Evolutionary conservation across 2,888 invertebrate species (phyloP).

Genomic region (Meloe dianella): DNA sequence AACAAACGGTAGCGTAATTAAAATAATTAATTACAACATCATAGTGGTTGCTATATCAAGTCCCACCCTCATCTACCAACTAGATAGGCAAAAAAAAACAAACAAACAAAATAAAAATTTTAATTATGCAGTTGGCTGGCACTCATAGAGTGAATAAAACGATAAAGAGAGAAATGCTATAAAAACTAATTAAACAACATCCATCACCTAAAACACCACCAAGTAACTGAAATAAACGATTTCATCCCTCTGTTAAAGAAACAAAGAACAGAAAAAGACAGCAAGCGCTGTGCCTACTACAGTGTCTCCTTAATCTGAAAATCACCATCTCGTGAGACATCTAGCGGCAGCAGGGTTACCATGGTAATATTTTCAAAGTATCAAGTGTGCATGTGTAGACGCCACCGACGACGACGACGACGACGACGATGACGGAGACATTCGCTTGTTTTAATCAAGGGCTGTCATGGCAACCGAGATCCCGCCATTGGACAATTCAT

Average conservation of each 20-base stretch:
- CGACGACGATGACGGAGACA: constrained; percentile 51
- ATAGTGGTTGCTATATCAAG: not conserved
- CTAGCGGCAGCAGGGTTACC: constrained; percentile 57
- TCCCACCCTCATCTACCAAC: not conserved
- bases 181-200: constrained; percentile 50
- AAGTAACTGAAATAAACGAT: constrained; percentile 55
- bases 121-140: constrained; percentile 1
- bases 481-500: constrained; percentile 62
- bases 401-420: not conserved
- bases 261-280: constrained; percentile 35
- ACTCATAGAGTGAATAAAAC: not conserved
- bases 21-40: constrained; percentile 27
- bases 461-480: constrained; percentile 62
- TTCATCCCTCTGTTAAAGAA: constrained; percentile 49
- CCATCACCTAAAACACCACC: constrained; percentile 51
- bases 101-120: constrained; percentile 35
- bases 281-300: constrained; percentile 16
- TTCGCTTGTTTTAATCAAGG: constrained; percentile 62
- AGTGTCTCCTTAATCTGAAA: constrained; percentile 32
- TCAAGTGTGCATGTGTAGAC: not conserved
- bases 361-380: constrained; percentile 51
- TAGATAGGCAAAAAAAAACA: not conserved
- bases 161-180: constrained; percentile 36
- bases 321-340: constrained; percentile 51
- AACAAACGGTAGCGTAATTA: constrained; percentile 31